These are phyloP conservation scores for Naso thynnoides DNA, from an alignment of 2,797 vertebrate species.

Conservation along the genomic window DNA sequence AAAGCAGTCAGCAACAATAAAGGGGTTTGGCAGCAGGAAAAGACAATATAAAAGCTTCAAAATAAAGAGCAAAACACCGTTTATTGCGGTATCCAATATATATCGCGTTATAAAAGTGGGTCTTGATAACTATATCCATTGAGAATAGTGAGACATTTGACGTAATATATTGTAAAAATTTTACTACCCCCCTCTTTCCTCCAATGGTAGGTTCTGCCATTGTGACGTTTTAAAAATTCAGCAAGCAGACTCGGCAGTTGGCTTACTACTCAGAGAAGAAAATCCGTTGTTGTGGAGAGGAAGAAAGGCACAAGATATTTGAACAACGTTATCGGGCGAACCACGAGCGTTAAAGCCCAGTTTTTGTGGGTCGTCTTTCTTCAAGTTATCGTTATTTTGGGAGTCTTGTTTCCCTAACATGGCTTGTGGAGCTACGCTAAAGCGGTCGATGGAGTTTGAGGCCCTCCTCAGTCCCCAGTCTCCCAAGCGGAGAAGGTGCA, in stretches of 20 bases:
- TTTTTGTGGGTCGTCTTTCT: conserved; percentile 46
- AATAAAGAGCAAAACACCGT: rapidly evolving
- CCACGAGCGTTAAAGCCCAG: conserved; percentile 16
- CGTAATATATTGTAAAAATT: not conserved
- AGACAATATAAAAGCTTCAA: rapidly evolving
- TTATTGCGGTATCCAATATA: rapidly evolving
- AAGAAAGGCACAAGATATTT: conserved; percentile 67
- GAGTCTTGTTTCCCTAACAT: conserved; percentile 76
- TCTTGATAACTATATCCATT: rapidly evolving
- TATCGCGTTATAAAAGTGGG: rapidly evolving
- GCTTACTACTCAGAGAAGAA: conserved; percentile 74
- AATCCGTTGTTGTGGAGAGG: conserved; percentile 77
- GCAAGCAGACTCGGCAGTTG: conserved; percentile 76
- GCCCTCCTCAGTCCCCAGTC: conserved; percentile 92
- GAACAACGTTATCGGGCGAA: conserved; percentile 33
- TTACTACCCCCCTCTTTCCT: conserved; percentile 1
- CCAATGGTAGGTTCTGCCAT: conserved; percentile 74
- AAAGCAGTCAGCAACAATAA: conserved; percentile 36
- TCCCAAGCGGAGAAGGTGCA: conserved; percentile 92
- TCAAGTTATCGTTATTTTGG: conserved; percentile 16
- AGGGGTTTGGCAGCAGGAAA: not conserved
- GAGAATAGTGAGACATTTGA: rapidly evolving
- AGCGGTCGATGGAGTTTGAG: conserved; percentile 95
- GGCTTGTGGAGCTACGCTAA: conserved; percentile 94
- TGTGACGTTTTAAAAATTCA: conserved; percentile 84